Base-by-base conservation (phyloP, 2,797 vertebrate genomes). In the Loriculus beryllinus region DNA sequence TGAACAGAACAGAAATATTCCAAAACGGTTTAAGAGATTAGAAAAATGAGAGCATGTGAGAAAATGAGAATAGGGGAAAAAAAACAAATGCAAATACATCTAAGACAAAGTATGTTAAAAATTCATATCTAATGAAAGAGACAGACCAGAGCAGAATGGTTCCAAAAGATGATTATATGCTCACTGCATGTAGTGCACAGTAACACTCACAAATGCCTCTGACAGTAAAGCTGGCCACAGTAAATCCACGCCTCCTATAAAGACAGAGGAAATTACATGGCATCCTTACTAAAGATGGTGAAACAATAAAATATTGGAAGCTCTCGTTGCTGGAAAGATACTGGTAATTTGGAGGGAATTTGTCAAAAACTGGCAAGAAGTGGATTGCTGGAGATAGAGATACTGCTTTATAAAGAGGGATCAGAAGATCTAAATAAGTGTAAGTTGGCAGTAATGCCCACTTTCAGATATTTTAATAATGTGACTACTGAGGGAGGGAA, bases 331-430 rank as follows among this genome's bases (percentile, higher is more conserved):
- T 92, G 89, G 84, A 85, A 92, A 67, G 79, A 82, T 86, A 47
- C 49, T 75, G 45, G 33, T 76, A 82, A 90, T 94, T 96, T 94
- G 57, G 76, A 86, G 67, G 63, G 59, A 72, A 79, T 96, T 92
- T 93, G 48, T 86, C 86, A 85, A 88, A 82, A 93, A 91, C 40
- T 91, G 91, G 71, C 90, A 83, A 90, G 90, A 86, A 86, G 12
- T 45, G 5, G 54, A n/a, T 76, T 90, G 70, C 82, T 10, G 7
- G 72, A 72, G 88, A 68, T 69, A 81, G 54, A 74, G 22, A 88
- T 47, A 45, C 6, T 86, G 63, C 25, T 92, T 93, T 86, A 79
- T 43, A 86, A 93, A 59, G 74, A 92, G 68, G 39, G 69, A 79
- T 88, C 22, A 65, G 70, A 93, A 92, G 62, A 79, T 83, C 91